phyloP scores from a whole-genome alignment of 2,113 vertebrate genomes.

The Chloropsis cyanopogon region DNA sequence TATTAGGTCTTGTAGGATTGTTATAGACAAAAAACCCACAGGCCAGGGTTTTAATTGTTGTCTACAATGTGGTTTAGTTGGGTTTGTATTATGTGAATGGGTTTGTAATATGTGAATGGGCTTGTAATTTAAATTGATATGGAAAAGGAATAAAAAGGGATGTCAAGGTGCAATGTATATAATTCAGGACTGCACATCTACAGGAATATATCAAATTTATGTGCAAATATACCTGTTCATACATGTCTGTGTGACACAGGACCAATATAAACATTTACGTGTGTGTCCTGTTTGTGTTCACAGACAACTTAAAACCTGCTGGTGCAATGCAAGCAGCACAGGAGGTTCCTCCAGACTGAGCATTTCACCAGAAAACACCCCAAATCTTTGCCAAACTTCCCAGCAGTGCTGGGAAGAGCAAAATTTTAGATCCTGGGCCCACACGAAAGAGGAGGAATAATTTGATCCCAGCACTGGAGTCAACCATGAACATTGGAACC shows the following conservation, averaged over 20 bases:
- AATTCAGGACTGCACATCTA: background rate
- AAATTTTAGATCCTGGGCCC: background rate
- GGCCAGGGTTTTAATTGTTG: background rate
- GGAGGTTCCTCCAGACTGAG: background rate
- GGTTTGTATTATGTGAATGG: background rate
- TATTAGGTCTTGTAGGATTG: background rate
- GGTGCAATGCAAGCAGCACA: too few species aligned
- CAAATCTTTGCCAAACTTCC: background rate
- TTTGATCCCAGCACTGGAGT: background rate
- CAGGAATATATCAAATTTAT: background rate
- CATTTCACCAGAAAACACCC: background rate
- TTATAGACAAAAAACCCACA: background rate
- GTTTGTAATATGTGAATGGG: background rate
- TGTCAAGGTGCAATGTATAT: background rate
- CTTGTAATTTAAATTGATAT: background rate
- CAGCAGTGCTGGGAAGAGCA: accelerated
- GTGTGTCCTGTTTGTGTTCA: background rate
- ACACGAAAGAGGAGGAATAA: accelerated
- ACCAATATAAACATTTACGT: background rate
- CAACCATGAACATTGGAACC: background rate
- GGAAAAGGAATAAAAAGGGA: background rate
- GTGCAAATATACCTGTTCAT: background rate
- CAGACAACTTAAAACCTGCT: background rate
- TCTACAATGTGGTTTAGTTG: background rate
- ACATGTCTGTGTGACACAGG: accelerated